Conservation (phyloP, 2,888 invertebrate species). For the Uloborus plumipes region DNA sequence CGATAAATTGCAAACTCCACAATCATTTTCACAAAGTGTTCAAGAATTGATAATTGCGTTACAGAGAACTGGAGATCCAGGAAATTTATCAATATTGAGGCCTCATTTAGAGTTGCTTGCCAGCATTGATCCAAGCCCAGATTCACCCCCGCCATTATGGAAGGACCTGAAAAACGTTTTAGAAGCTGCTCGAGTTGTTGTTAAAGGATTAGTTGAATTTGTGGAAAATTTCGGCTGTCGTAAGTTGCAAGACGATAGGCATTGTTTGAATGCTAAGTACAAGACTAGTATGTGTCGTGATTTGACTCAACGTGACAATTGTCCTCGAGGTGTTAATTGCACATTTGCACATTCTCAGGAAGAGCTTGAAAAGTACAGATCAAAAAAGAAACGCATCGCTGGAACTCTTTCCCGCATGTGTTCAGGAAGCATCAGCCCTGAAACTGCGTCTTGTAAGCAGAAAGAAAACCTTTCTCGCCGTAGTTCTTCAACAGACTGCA, state of each 20-base stretch:
- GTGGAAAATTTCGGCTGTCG: slow-evolving; percentile 82
- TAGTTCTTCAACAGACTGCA: slow-evolving; percentile 18
- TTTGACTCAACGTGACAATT: slow-evolving; percentile 82
- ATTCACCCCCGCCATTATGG: slow-evolving; percentile 71
- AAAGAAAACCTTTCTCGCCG: slow-evolving; percentile 15
- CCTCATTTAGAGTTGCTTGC: slow-evolving; percentile 87
- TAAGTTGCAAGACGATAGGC: slow-evolving; percentile 69
- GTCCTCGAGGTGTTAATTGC: slow-evolving; percentile 88
- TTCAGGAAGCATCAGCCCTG: slow-evolving; percentile 27
- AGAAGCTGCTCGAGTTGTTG: slow-evolving; percentile 75
- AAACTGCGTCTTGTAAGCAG: slow-evolving; percentile 15
- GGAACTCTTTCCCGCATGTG: slow-evolving; percentile 18
- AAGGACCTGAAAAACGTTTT: slow-evolving; percentile 71
- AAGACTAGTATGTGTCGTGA: slow-evolving; percentile 93
- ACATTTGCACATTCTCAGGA: slow-evolving; percentile 94
- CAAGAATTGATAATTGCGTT: slow-evolving; percentile 91
- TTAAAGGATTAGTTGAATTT: slow-evolving; percentile 83
- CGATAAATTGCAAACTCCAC: slow-evolving; percentile 85
- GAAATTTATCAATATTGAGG: slow-evolving; percentile 82
- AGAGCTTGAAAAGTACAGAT: slow-evolving; percentile 83
- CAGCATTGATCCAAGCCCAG: slow-evolving; percentile 85
- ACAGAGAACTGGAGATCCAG: slow-evolving; percentile 90
- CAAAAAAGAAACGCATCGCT: slow-evolving; percentile 51
- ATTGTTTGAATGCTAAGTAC: slow-evolving; percentile 79
- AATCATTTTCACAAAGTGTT: slow-evolving; percentile 88